Evolutionary conservation across 2,113 vertebrate genomes (phyloP).

Genomic region (Cottus gobio): DNA sequence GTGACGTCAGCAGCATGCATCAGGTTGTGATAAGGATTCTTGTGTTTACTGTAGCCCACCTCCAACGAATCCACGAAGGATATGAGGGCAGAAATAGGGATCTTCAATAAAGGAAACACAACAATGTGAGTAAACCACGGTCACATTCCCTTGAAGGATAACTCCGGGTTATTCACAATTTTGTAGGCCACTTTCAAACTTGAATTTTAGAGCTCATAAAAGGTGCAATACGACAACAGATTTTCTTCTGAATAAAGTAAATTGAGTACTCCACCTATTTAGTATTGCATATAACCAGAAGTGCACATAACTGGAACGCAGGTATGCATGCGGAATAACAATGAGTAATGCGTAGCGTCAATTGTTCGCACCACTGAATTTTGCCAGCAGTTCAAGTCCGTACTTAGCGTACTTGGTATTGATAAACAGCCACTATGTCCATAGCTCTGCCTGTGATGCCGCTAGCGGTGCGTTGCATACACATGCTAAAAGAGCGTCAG

Average conservation of each 20-base stretch:
- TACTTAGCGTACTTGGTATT: no score
- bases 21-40: constrained; percentile 98
- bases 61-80: constrained; percentile 95
- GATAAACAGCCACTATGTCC: no score
- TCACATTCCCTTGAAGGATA: not conserved
- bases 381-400: no score
- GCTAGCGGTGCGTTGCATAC: no score
- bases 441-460: no score
- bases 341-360: not conserved
- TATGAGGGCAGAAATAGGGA: constrained; percentile 92
- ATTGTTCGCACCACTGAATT: no score
- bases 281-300: not conserved
- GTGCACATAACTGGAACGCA: not conserved
- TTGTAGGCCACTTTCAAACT: not conserved
- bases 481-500: no score
- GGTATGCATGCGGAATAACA: not conserved
- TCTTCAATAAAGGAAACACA: constrained; percentile 77
- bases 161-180: not conserved
- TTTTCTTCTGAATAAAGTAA: not conserved
- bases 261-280: not conserved
- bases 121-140: not conserved
- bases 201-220: not conserved
- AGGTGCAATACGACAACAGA: not conserved
- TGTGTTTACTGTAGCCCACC: constrained; percentile 94
- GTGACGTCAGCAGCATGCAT: constrained; percentile 96